These are phyloP conservation scores for Standfussiana lucernea DNA, from an alignment of 2,888 invertebrate species.

Conservation along the genomic window DNA sequence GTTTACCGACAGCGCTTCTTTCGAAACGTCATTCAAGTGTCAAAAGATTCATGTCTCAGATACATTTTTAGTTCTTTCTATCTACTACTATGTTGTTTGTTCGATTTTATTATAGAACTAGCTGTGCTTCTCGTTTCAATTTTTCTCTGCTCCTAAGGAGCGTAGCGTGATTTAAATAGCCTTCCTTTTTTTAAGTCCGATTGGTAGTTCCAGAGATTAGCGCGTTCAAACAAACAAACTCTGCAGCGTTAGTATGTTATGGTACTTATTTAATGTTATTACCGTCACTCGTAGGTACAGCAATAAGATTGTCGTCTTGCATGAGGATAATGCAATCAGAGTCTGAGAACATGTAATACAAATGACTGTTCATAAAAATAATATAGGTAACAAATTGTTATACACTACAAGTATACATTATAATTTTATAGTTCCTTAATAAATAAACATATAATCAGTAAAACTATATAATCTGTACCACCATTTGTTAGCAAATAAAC, in stretches of 20 bases:
- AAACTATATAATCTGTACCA: no score
- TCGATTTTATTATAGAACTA: background rate
- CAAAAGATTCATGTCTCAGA: no score
- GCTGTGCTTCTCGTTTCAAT: background rate
- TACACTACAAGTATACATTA: background rate
- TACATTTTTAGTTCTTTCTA: background rate
- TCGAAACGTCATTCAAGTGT: background rate
- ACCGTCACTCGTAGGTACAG: background rate
- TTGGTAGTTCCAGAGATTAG: background rate
- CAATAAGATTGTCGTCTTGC: background rate
- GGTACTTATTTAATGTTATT: background rate
- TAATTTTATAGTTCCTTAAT: background rate
- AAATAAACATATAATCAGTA: background rate
- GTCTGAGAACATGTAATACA: background rate
- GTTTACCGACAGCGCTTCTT: background rate
- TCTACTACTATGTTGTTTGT: background rate
- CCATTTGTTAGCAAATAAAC: background rate
- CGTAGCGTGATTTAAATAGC: background rate
- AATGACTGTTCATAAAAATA: background rate
- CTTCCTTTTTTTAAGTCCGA: background rate
- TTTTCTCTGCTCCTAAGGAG: background rate
- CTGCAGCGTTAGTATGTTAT: background rate
- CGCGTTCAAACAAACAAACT: background rate
- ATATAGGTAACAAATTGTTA: background rate
- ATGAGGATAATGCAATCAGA: conserved; percentile 3